phyloP scores from a whole-genome alignment of 2,797 vertebrate genomes.

The Oophaga sylvatica region DNA sequence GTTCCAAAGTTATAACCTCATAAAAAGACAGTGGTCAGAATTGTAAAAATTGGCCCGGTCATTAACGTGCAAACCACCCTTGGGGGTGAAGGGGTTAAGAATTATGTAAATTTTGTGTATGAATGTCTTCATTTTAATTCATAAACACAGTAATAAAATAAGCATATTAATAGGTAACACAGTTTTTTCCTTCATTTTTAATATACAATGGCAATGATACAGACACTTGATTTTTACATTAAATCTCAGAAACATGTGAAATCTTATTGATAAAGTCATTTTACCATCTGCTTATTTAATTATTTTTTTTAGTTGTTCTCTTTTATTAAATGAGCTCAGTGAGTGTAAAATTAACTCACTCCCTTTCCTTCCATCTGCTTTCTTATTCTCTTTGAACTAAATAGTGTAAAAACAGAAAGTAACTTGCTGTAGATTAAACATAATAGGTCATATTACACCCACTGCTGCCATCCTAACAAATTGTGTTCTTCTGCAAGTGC shows the following conservation, averaged over 20 bases:
- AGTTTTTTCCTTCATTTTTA: not conserved
- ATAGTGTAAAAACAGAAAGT: constrained; percentile 34
- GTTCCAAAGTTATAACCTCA: no score
- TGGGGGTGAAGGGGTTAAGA: no score
- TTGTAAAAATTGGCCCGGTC: no score
- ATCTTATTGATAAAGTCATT: constrained; percentile 23
- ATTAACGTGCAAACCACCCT: no score
- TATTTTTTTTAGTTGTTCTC: constrained; percentile 26
- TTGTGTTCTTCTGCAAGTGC: constrained; percentile 23
- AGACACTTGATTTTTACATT: constrained; percentile 12
- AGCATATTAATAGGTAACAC: not conserved
- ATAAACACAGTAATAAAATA: not conserved
- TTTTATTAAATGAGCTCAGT: constrained; percentile 21
- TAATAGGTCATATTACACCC: constrained; percentile 44
- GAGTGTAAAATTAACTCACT: constrained; percentile 24
- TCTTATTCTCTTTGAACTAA: constrained; percentile 33
- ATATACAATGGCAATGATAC: not conserved
- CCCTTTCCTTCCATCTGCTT: constrained; percentile 44
- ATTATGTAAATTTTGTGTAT: no score
- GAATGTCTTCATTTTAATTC: not conserved
- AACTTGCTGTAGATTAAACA: constrained; percentile 38
- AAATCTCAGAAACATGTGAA: constrained; percentile 3
- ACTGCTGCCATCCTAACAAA: constrained; percentile 41
- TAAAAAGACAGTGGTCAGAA: no score
- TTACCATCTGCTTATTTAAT: constrained; percentile 43